These are phyloP conservation scores for Jordanella pulchra DNA, from an alignment of 2,797 vertebrate genomes.

Conservation along the genomic window DNA sequence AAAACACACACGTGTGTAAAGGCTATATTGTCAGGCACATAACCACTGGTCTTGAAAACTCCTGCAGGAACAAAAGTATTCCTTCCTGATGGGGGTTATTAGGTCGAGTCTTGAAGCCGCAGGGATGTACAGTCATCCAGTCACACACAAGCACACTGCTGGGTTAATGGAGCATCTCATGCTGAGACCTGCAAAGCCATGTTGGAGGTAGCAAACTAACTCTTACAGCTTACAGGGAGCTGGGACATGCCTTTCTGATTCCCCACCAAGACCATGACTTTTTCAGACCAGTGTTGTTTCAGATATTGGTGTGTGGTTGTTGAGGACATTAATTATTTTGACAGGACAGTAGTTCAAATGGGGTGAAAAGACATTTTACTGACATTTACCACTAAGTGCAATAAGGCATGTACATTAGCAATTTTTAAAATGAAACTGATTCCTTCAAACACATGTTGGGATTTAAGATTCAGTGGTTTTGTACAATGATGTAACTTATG, in stretches of 20 bases:
- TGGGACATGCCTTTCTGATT: slow-evolving; percentile 12
- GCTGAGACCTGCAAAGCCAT: slow-evolving; percentile 57
- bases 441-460: neutral
- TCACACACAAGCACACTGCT: slow-evolving; percentile 55
- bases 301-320: neutral
- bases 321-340: slow-evolving; percentile 4
- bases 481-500: no score
- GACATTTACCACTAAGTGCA: neutral
- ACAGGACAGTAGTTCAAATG: neutral
- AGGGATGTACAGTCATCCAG: slow-evolving; percentile 52
- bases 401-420: neutral
- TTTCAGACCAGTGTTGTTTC: slow-evolving; percentile 14
- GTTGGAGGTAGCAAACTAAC: slow-evolving; percentile 59
- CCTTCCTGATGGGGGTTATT: slow-evolving; percentile 47
- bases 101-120: slow-evolving; percentile 53
- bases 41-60: slow-evolving; percentile 32
- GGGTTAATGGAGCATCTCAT: slow-evolving; percentile 68
- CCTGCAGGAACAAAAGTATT: slow-evolving; percentile 31
- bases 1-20: slow-evolving; percentile 20
- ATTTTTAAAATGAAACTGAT: neutral
- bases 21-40: slow-evolving; percentile 19
- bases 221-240: slow-evolving; percentile 34
- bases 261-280: slow-evolving; percentile 11
- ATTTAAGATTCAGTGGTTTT: no score
- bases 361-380: neutral